Evolutionary conservation across 2,888 invertebrate species (phyloP), one percentile per base, ranked within the genome.

Genomic region (Rambutsinella grinnellia): DNA sequence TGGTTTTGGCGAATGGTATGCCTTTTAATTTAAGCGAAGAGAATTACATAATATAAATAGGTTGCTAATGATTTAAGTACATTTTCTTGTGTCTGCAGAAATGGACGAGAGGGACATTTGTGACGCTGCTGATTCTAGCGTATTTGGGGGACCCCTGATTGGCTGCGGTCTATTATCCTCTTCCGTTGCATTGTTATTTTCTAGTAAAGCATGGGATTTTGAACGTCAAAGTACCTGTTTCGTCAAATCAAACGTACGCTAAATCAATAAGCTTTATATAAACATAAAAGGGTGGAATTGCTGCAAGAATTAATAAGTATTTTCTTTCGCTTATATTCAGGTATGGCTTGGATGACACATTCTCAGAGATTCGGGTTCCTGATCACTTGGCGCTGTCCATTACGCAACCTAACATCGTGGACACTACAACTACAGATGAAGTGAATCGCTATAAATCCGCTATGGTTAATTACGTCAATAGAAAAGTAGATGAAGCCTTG

Each of bases 391-490:
- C 82, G 0, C 65, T 82, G 10, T 82, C 80, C 13, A 74, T 83
- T 44, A 78, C 80, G 1, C 82, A 82, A 46, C 44, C 72, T 23
- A 78, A 76, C 58, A 28, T 76, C 10, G 46, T 70, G 1, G 81
- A 82, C 27, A 36, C 72, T 19, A 28, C 44, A 2, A 8, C 61
- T 10, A 82, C 54, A 63, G 83, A 83, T 24, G 79, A 74, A 53
- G 79, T 83, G 8, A 81, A 79, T 61, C 76, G 80, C 2, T 81
- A 81, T 49, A 82, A 82, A 65, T 79, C 80, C 2, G 82, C 83
- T 2, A 82, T 83, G 68, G 27, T 83, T 1, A 75, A 80, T 44
- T 83, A 74, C 53, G 77, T 80, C 13, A 79, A 78, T 23, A 78
- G 82, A 46, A 82, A 79, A 56, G 24, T 57, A 15, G 65, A 68